Evolutionary conservation across 1,140 invertebrate species (phyloP).

Genomic region (Radopholus similis): DNA sequence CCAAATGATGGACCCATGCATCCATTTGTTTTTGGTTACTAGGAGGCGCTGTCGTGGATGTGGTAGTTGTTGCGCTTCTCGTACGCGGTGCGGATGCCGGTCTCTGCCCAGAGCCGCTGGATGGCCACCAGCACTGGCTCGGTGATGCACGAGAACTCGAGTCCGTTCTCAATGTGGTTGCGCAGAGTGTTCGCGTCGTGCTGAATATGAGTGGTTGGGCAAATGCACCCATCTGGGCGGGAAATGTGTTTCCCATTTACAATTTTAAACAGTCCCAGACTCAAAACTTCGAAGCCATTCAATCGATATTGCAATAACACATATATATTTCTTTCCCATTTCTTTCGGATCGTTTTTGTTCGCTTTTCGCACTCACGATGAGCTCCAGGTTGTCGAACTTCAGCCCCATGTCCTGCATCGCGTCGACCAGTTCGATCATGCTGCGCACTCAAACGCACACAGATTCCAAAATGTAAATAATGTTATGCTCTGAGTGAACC

Average conservation of each 20-base stretch:
- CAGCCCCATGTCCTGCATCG: constrained; percentile 23
- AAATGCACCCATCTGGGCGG: not conserved
- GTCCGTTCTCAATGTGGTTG: constrained; percentile 26
- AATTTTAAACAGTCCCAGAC: not conserved
- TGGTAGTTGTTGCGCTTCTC: constrained; percentile 26
- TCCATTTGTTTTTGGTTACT: not conserved
- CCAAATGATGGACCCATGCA: no score
- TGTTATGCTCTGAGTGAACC: constrained; percentile 7
- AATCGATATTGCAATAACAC: no score
- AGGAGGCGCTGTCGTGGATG: not conserved
- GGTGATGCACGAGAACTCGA: constrained; percentile 23
- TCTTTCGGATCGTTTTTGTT: no score
- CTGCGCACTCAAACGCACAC: not conserved
- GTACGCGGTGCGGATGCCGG: constrained; percentile 14
- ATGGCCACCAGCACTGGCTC: constrained; percentile 25
- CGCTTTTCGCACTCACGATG: no score
- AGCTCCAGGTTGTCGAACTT: constrained; percentile 17
- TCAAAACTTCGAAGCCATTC: not conserved
- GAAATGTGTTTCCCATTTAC: not conserved
- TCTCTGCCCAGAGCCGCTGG: constrained; percentile 37
- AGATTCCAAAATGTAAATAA: not conserved
- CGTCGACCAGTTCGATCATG: constrained; percentile 29
- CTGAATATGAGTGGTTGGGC: not conserved
- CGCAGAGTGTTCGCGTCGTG: not conserved
- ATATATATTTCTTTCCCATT: constrained; percentile 16